Evolutionary conservation across 2,888 invertebrate genomes (phyloP).

Genomic region (Heliconius erato): DNA sequence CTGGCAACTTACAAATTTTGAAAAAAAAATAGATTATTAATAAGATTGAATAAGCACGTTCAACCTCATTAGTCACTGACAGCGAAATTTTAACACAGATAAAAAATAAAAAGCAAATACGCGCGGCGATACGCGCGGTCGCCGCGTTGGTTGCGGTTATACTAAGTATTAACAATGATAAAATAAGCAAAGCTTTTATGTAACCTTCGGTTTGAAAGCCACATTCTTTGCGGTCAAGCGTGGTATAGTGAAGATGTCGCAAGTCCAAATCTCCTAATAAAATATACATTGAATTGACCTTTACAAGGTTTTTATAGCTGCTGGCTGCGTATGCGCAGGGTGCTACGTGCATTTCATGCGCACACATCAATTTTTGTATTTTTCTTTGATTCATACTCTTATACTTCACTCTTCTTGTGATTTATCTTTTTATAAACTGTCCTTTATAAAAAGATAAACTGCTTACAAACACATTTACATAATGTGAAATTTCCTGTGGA

Average conservation of each 20-base stretch:
- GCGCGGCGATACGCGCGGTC: conserved; percentile 72
- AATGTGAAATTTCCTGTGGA: conserved; percentile 3
- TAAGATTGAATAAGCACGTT: conserved; percentile 52
- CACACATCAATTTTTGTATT: background rate
- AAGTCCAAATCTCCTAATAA: conserved; percentile 60
- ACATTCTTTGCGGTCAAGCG: conserved; percentile 82
- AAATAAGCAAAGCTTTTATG: conserved; percentile 76
- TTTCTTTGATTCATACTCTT: background rate
- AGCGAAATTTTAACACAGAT: conserved; percentile 43
- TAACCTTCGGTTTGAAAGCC: conserved; percentile 81
- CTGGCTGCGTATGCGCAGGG: conserved; percentile 39
- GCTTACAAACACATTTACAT: background rate
- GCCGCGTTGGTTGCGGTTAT: conserved; percentile 69
- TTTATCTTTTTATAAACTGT: background rate
- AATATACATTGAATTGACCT: conserved; percentile 65
- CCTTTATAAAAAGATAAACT: background rate
- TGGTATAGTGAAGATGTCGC: conserved; percentile 72
- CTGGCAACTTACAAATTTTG: conserved; percentile 42
- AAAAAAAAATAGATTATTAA: conserved; percentile 37
- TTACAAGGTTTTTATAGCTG: conserved; percentile 63
- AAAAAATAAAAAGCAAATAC: conserved; percentile 55
- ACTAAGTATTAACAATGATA: conserved; percentile 75
- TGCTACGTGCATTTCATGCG: conserved; percentile 8
- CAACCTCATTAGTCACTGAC: conserved; percentile 60
- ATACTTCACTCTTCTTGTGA: background rate